Conservation (phyloP, 2,113 vertebrate species). For the Dicerorhinus sumatrensis region DNA sequence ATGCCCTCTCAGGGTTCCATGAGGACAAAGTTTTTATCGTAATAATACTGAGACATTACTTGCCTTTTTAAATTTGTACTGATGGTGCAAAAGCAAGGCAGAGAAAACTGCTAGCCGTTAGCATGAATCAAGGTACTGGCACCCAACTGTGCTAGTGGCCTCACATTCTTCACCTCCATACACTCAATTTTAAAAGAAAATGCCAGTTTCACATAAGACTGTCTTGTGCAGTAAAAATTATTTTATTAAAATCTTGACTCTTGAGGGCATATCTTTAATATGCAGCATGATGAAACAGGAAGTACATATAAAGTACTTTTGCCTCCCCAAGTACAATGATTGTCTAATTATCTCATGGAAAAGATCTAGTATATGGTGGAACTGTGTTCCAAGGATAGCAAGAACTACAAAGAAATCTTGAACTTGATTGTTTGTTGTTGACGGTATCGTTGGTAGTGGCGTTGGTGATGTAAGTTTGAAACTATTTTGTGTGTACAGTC, state of each 20-base stretch:
- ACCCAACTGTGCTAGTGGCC: not conserved
- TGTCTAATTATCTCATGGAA: not conserved
- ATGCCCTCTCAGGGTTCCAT: not conserved
- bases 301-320: not conserved
- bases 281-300: not conserved
- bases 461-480: not conserved
- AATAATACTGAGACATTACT: not conserved
- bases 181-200: not conserved
- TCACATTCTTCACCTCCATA: not conserved
- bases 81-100: not conserved
- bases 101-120: not conserved
- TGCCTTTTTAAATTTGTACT: not conserved
- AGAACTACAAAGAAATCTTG: not conserved
- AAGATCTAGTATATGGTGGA: not conserved
- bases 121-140: not conserved
- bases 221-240: not conserved
- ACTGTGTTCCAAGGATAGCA: not conserved
- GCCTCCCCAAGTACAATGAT: rapidly evolving
- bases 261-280: not conserved
- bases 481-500: not conserved
- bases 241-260: not conserved
- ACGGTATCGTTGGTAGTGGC: not conserved
- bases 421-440: not conserved
- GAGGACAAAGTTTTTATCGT: not conserved
- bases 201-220: not conserved